Conservation (phyloP, 2,888 invertebrate species). For the Drosophila mercatorum region DNA sequence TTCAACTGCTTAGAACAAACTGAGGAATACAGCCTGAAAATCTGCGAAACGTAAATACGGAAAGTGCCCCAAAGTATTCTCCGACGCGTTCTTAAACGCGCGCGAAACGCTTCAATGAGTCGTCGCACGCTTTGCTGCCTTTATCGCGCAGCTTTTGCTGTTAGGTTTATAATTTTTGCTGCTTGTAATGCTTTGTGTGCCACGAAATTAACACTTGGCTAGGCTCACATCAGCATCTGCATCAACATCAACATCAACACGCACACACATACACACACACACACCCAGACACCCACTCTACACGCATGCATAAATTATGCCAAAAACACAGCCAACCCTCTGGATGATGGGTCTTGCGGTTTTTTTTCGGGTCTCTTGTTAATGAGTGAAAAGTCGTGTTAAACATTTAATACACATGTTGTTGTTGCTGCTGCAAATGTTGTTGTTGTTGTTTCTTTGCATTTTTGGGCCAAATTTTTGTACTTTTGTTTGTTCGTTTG, state of each 20-base stretch:
- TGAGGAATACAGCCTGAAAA: too few species aligned
- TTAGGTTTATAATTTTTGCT: constrained; percentile 22
- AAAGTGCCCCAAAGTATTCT: background rate
- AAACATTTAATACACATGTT: constrained; percentile 76
- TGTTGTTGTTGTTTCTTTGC: constrained; percentile 23
- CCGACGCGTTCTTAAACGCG: constrained; percentile 53
- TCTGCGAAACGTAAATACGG: background rate
- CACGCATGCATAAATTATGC: constrained; percentile 75
- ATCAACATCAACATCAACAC: constrained; percentile 10
- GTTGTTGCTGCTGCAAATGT: constrained; percentile 20
- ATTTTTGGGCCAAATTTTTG: constrained; percentile 30
- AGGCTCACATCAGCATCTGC: constrained; percentile 28
- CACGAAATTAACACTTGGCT: constrained; percentile 75
- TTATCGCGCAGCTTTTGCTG: background rate
- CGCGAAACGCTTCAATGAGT: constrained; percentile 43
- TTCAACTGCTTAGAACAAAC: background rate
- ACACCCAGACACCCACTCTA: background rate
- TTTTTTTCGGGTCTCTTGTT: constrained; percentile 41
- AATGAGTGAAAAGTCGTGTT: constrained; percentile 80
- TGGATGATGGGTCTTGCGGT: constrained; percentile 30
- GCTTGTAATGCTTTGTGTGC: constrained; percentile 43
- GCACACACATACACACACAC: constrained; percentile 15
- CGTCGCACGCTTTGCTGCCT: constrained; percentile 29
- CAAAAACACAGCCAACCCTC: constrained; percentile 73
- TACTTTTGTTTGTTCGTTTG: constrained; percentile 24